A percentile compares a stretch with the other conserved stretches of the same genome.
Conservation (phyloP, 1,140 invertebrate species). For the Drosophila sp. region DNA sequence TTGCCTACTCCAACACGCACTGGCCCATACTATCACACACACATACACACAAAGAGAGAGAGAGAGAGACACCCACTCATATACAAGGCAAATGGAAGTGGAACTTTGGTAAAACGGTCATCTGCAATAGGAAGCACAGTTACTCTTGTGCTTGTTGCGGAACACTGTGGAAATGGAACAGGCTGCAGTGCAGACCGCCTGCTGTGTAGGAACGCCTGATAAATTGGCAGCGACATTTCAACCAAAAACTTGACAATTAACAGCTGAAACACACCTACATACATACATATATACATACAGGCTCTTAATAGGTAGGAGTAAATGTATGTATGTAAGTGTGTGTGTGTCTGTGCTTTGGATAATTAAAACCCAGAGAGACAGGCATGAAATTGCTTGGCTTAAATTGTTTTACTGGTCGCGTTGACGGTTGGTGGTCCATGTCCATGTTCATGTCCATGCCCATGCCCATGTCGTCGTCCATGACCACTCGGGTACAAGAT, state of each 20-base stretch:
- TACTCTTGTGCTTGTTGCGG: slow-evolving; percentile 11
- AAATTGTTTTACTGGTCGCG: slow-evolving; percentile 49
- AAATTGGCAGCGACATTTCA: slow-evolving; percentile 80
- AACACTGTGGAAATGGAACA: slow-evolving; percentile 57
- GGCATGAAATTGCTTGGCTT: slow-evolving; percentile 71
- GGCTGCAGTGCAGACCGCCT: slow-evolving; percentile 40
- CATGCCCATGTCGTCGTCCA: background rate
- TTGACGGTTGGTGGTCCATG: slow-evolving; percentile 59
- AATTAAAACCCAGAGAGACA: slow-evolving; percentile 71
- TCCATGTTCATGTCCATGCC: slow-evolving; percentile 2
- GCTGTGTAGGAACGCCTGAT: slow-evolving; percentile 61
- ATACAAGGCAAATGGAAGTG: slow-evolving; percentile 27
- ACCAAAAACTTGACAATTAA: slow-evolving; percentile 77
- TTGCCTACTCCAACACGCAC: slow-evolving; percentile 79
- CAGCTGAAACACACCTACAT: slow-evolving; percentile 46
- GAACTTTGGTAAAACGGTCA: slow-evolving; percentile 80
- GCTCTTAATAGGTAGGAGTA: slow-evolving; percentile 8
- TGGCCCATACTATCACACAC: slow-evolving; percentile 37
- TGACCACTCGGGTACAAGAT: slow-evolving; percentile 60
- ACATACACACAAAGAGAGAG: slow-evolving; percentile 9
- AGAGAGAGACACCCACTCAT: slow-evolving; percentile 10
- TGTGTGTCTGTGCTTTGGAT: slow-evolving; percentile 42
- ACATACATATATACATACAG: background rate
- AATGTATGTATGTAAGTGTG: slow-evolving; percentile 20
- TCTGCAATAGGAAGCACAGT: slow-evolving; percentile 66